phyloP scores from a whole-genome alignment of 53 echinoderm and acorn worm species.

The Arbacia lixula region DNA sequence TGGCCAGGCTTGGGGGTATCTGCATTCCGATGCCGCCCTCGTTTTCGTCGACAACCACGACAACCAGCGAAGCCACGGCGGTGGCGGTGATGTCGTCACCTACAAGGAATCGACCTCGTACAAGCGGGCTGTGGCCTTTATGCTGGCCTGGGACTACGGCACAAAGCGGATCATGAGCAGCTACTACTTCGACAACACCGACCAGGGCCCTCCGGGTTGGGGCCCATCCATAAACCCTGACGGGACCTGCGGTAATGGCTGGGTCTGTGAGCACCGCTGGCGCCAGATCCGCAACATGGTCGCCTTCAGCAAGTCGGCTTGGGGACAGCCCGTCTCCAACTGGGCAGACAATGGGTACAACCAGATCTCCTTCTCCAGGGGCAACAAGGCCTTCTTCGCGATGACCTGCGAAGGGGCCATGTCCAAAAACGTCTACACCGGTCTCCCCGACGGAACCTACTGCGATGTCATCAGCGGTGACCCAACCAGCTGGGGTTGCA shows the following conservation, averaged over 20 bases:
- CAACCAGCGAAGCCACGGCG: constrained; percentile 93
- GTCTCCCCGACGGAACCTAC: constrained; percentile 68
- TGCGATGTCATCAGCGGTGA: constrained; percentile 77
- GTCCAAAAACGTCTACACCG: constrained; percentile 48
- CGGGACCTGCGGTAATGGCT: constrained; percentile 60
- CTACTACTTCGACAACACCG: constrained; percentile 64
- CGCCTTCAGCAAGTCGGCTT: constrained; percentile 62
- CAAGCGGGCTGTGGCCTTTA: constrained; percentile 91
- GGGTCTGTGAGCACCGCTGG: constrained; percentile 95
- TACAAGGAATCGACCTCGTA: constrained; percentile 61
- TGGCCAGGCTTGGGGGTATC: constrained; percentile 81
- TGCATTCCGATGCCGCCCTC: constrained; percentile 62
- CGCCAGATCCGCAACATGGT: constrained; percentile 70
- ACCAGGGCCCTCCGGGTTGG: constrained; percentile 72
- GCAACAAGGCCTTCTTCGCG: constrained; percentile 76
- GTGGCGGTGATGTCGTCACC: constrained; percentile 73
- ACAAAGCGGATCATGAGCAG: constrained; percentile 91
- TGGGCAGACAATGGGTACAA: constrained; percentile 82
- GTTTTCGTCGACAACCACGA: constrained; percentile 98
- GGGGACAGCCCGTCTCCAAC: constrained; percentile 53
- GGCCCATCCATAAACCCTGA: constrained; percentile 28
- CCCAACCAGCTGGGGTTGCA: constrained; percentile 39
- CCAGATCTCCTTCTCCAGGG: constrained; percentile 84
- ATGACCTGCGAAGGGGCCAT: constrained; percentile 59
- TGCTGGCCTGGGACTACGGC: constrained; percentile 92